Base-by-base conservation (phyloP, 1,140 invertebrate genomes). In the Drosophila varians region DNA sequence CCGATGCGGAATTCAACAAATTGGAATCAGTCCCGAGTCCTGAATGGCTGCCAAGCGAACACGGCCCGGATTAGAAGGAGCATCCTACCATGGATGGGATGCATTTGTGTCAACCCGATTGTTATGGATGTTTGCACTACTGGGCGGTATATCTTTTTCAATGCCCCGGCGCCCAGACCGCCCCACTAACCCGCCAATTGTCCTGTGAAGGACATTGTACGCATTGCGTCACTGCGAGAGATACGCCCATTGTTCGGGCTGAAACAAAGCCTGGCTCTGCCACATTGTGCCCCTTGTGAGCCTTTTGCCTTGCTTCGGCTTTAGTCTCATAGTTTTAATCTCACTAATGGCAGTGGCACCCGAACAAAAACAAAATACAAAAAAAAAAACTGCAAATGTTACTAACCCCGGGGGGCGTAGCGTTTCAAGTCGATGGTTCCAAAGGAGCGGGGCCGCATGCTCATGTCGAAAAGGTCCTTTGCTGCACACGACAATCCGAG, bases 51-150 rank as follows among this genome's bases (percentile, higher is more conserved):
- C 43, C 71, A 66, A 49, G 65, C 51, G 52, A 61, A 66, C 70
- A 78, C 61, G 60, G 65, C 26, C 12, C 38, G 62, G 69, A 78
- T 46, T 60, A 62, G 43, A 56, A 36, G 19, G 38, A 60, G 31
- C 55, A 61, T 55, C 40, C 52, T 12, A n/a, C 46, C 45, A 26
- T 51, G 60, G 45, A 36, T 12, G 36, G 26, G 46, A 48, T 78
- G 75, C 64, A 78, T 86, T 80, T 86, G 82, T 86, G 82, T 86
- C 82, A 80, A 87, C 76, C 87, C 58, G 57, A 34, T 80, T 87
- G 82, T 77, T 74, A 83, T 77, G 78, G 61, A 69, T 82, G 78
- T 75, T 64, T 82, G 77, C 78, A 68, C 72, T 57, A 45, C 58
- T 48, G 49, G 28, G 43, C 77, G 46, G 53, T 76, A 73, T 73